Evolutionary conservation across 2,113 vertebrate species (phyloP).

Genomic region (Pteropus alecto): DNA sequence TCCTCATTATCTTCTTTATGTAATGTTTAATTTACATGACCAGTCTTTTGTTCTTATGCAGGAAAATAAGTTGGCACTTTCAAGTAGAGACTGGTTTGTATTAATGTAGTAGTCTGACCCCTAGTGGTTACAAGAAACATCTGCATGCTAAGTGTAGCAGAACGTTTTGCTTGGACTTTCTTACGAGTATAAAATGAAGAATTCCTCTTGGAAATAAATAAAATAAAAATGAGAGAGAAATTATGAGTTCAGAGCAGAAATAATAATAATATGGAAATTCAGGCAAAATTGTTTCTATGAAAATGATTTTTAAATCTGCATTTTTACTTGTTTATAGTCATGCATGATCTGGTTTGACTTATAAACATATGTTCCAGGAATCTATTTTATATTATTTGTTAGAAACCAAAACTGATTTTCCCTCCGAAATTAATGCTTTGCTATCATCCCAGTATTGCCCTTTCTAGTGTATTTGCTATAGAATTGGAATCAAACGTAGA

Average conservation of each 20-base stretch:
- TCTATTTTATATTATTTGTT: not conserved
- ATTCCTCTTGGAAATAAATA: not conserved
- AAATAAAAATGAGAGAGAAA: conserved; percentile 14
- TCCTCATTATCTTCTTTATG: conserved; percentile 46
- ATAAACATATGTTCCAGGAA: not conserved
- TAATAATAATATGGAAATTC: not conserved
- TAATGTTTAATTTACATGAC: conserved; percentile 48
- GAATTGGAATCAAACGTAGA: not conserved
- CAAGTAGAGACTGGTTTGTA: conserved; percentile 30
- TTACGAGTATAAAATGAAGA: not conserved
- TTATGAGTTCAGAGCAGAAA: not conserved
- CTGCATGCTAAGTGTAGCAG: not conserved
- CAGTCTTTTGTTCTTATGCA: not conserved
- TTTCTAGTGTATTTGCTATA: not conserved
- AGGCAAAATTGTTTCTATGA: not conserved
- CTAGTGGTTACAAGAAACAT: conserved; percentile 59
- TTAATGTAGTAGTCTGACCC: conserved; percentile 71
- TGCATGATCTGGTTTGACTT: not conserved
- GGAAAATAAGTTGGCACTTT: conserved; percentile 41
- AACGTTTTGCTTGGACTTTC: not conserved
- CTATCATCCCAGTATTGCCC: not conserved
- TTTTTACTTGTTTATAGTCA: not conserved
- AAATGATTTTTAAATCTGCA: not conserved
- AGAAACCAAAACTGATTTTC: not conserved
- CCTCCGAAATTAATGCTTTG: not conserved